Percentiles rank a stretch among this genome's conserved stretches.
Evolutionary conservation across 2,113 vertebrate genomes (phyloP).

Genomic region (Dipodomys ordii): DNA sequence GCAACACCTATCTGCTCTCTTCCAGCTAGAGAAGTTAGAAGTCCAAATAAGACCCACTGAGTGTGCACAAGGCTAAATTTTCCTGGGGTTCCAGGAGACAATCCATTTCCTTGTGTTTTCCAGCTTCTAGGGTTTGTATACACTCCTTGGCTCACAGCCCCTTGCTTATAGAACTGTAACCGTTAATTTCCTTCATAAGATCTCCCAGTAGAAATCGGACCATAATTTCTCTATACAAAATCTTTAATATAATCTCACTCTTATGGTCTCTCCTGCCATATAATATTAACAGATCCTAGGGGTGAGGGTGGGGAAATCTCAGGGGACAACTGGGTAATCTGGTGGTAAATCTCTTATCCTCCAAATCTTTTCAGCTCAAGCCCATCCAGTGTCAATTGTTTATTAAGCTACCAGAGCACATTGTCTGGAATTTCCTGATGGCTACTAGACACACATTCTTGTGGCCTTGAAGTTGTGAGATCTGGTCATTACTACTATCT

Average conservation of each 20-base stretch:
- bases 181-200: neutral
- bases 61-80: neutral
- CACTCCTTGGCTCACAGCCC: accelerated
- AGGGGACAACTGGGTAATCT: too few relatives aligned
- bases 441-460: neutral
- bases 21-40: neutral
- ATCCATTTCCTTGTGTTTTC: neutral
- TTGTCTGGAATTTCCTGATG: neutral
- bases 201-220: neutral
- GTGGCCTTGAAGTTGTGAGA: neutral
- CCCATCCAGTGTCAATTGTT: neutral
- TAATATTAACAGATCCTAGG: neutral
- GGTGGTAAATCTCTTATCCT: neutral
- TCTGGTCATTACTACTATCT: neutral
- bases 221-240: neutral
- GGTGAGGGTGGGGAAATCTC: neutral
- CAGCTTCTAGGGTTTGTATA: too few relatives aligned
- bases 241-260: neutral
- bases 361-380: neutral
- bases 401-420: too few relatives aligned
- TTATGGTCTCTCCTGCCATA: too few relatives aligned
- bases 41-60: neutral
- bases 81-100: neutral
- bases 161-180: neutral
- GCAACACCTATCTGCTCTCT: neutral